These are phyloP conservation scores for Neogobius melanostomus DNA, from an alignment of 2,113 vertebrate genomes.

Conservation along the genomic window DNA sequence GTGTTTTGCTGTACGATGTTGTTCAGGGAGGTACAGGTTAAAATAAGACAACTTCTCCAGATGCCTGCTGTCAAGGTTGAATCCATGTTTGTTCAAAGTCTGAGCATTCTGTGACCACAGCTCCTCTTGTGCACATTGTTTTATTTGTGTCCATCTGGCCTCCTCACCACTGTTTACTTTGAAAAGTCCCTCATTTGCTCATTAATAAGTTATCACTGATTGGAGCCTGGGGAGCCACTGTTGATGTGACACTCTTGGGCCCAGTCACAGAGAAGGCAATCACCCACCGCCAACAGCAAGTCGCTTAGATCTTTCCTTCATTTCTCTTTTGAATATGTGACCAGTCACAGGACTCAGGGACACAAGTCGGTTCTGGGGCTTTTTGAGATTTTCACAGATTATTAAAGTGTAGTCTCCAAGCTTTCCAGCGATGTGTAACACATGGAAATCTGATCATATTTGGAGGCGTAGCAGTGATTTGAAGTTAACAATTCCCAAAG, in stretches of 20 bases:
- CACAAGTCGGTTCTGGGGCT: too few relatives aligned
- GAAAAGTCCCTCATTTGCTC: slow-evolving; percentile 58
- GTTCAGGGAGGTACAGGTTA: background rate
- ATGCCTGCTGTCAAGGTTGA: background rate
- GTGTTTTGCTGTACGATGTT: too few relatives aligned
- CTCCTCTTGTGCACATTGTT: slow-evolving; percentile 9
- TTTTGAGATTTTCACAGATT: too few relatives aligned
- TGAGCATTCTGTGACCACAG: background rate
- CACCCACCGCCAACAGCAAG: slow-evolving; percentile 51
- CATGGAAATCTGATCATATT: too few relatives aligned
- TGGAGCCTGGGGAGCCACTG: slow-evolving; percentile 43
- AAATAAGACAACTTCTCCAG: background rate
- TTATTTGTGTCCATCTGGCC: slow-evolving; percentile 15
- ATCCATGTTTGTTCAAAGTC: background rate
- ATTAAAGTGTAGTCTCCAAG: too few relatives aligned
- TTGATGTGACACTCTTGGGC: slow-evolving; percentile 40
- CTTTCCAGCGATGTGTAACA: too few relatives aligned
- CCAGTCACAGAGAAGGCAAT: slow-evolving; percentile 61
- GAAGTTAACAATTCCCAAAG: too few relatives aligned
- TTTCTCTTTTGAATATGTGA: slow-evolving; percentile 38
- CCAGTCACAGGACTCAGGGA: too few relatives aligned
- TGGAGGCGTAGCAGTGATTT: too few relatives aligned
- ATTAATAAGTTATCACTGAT: slow-evolving; percentile 73
- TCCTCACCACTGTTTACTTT: slow-evolving; percentile 60
- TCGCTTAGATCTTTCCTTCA: slow-evolving; percentile 42